These are phyloP conservation scores for Distichodus sexfasciatus DNA, from an alignment of 2,797 vertebrate genomes.

Conservation along the genomic window DNA sequence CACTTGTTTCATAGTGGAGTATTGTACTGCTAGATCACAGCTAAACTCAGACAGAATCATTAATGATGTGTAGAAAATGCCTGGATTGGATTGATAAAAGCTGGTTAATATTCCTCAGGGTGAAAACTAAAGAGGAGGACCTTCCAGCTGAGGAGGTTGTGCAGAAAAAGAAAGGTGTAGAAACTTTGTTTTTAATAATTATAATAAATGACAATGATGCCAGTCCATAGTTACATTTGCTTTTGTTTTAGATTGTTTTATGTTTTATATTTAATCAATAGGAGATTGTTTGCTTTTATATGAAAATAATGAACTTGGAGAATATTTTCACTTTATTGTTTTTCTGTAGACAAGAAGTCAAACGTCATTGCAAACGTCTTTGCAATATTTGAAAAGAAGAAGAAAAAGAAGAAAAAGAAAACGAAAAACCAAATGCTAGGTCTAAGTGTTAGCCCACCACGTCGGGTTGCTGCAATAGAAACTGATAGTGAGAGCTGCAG, in stretches of 20 bases:
- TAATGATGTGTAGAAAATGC: neutral
- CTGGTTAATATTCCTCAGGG: constrained; percentile 41
- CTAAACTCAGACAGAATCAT: too few relatives aligned
- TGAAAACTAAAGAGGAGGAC: constrained; percentile 49
- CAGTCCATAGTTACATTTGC: neutral
- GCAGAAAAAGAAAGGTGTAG: constrained; percentile 67
- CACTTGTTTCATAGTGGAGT: too few relatives aligned
- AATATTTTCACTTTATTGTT: neutral
- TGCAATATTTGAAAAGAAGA: constrained; percentile 69
- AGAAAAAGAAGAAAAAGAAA: constrained; percentile 59
- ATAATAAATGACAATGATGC: neutral
- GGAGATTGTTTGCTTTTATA: too few relatives aligned
- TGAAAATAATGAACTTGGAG: too few relatives aligned
- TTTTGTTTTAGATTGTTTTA: constrained; percentile 11
- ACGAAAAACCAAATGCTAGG: constrained; percentile 38
- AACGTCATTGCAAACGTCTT: constrained; percentile 65
- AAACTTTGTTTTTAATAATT: constrained; percentile 1
- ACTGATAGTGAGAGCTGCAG: constrained; percentile 50
- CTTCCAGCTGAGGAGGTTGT: constrained; percentile 39
- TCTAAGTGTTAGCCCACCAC: constrained; percentile 17
- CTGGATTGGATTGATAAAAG: neutral
- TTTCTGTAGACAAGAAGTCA: constrained; percentile 56
- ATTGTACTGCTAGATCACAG: too few relatives aligned
- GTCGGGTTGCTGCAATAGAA: constrained; percentile 10
- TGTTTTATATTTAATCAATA: constrained; percentile 30